Evolutionary conservation across 2,113 vertebrate species (phyloP), one percentile per base, ranked within the genome.

Genomic region (Malaclemys terrapin): DNA sequence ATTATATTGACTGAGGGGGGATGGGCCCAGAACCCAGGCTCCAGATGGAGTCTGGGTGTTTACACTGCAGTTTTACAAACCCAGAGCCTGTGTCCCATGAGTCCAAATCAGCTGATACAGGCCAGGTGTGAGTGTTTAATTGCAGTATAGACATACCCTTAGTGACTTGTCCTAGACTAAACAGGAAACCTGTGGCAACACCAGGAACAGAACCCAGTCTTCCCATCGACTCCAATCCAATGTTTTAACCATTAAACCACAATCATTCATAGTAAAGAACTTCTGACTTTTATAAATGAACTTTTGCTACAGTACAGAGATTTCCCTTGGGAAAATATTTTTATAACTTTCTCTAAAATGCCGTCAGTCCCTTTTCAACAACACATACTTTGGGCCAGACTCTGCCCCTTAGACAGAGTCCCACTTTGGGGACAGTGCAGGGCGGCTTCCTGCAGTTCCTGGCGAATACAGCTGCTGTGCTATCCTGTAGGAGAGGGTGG

Each of bases 241-340:
- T 25, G 16, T 20, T 72, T 78, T 14, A 78, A 78, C 11, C 29
- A 69, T 65, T 80, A 49, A 24, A 4, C 79, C 54, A 52, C 1
- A 13, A 12, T 54, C 9, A 53, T 89, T 31, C 29, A 45, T 31
- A 75, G 10, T 1, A 3, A 82, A 75, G 75, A 92, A 52, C 10
- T 24, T 72, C 2, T 86, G 80, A 25, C 57, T 16, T 8, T 38
- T 62, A 17, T 78, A 53, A 57, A 88, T 3, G 2, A 31, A 54
- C 78, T 25, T 91, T 87, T n/a, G 49, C 72, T 80, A 87, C 42
- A 0, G 0, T 84, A 86, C 6, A 85, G 7, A n/a, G 10, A 14
- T 14, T 87, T 82, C 2, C 53, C 19, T 38, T 0, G 0, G n/a
- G 25, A 35, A 90, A 50, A 5, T 22, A n/a, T 22, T 24, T 3